A percentile compares a stretch with the other conserved stretches of the same genome.
phyloP scores from a whole-genome alignment of 1,140 invertebrate genomes.

The Bactericera cockerelli region DNA sequence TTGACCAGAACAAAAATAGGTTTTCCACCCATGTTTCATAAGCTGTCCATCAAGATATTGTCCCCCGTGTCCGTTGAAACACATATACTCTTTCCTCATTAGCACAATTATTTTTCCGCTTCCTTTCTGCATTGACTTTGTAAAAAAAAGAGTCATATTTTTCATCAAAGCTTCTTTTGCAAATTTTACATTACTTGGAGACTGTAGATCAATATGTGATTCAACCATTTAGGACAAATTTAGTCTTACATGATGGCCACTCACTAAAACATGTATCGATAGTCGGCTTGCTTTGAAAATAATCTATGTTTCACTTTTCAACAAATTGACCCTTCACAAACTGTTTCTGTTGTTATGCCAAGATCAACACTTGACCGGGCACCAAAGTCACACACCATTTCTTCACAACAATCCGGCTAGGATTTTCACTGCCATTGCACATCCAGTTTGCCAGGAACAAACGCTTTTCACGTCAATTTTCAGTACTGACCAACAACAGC shows the following conservation, averaged over 20 bases:
- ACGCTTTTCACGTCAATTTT: too few relatives aligned
- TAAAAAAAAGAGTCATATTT: too few relatives aligned
- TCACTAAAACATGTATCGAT: too few relatives aligned
- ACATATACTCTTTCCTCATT: constrained; percentile 41
- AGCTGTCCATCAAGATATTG: constrained; percentile 48
- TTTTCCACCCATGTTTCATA: constrained; percentile 34
- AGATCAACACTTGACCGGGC: too few relatives aligned
- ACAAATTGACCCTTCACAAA: constrained; percentile 53
- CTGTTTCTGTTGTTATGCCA: constrained; percentile 36
- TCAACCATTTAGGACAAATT: neutral
- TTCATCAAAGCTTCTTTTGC: neutral
- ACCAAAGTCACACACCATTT: too few relatives aligned
- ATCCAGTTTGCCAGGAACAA: too few relatives aligned
- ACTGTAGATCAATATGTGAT: neutral
- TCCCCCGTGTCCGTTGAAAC: constrained; percentile 50
- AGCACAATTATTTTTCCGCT: constrained; percentile 23
- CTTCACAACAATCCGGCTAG: too few relatives aligned
- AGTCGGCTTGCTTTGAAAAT: too few relatives aligned
- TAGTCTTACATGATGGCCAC: neutral
- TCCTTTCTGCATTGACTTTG: too few relatives aligned
- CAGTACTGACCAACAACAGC: too few relatives aligned
- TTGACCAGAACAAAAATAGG: constrained; percentile 53
- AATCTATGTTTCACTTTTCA: too few relatives aligned
- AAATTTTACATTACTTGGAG: neutral
- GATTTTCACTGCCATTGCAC: too few relatives aligned